A percentile compares a stretch with the other conserved stretches of the same genome.
Evolutionary conservation across 2,113 vertebrate species (phyloP).

Genomic region (Calyptomena viridis): DNA sequence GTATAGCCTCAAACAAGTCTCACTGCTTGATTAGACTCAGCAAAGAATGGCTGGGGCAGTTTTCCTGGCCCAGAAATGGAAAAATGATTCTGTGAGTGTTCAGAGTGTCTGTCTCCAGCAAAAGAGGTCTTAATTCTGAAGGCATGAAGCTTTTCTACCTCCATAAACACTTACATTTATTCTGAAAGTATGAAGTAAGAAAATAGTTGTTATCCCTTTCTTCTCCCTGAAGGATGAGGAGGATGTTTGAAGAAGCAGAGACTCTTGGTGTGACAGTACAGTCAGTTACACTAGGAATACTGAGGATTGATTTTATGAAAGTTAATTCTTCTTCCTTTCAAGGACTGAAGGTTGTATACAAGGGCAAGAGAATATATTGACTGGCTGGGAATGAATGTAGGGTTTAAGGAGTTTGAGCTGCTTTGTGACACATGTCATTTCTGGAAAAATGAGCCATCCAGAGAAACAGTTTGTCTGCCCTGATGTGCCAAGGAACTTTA

Average conservation of each 20-base stretch:
- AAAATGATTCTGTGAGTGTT: not conserved
- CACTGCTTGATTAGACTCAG: not conserved
- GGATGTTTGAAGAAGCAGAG: slow-evolving; percentile 29
- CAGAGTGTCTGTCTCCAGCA: not conserved
- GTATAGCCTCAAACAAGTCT: not conserved
- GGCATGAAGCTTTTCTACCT: slow-evolving; percentile 20
- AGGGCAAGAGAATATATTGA: slow-evolving; percentile 60
- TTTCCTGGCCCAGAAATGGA: not conserved
- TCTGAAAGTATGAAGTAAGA: slow-evolving; percentile 41
- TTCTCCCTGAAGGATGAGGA: not conserved
- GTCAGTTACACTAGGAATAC: slow-evolving; percentile 1
- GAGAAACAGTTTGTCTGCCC: slow-evolving; percentile 67
- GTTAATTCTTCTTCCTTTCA: slow-evolving; percentile 67
- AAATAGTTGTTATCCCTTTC: not conserved
- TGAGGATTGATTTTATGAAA: slow-evolving; percentile 58
- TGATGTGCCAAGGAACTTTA: slow-evolving; percentile 59
- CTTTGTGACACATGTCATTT: slow-evolving; percentile 74
- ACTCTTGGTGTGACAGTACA: slow-evolving; percentile 32
- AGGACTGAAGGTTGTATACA: slow-evolving; percentile 61
- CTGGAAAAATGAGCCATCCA: slow-evolving; percentile 72
- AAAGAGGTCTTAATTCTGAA: slow-evolving; percentile 29
- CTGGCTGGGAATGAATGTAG: slow-evolving; percentile 67
- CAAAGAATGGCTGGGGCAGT: not conserved
- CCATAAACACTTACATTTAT: slow-evolving; percentile 12
- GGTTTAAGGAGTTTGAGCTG: slow-evolving; percentile 65